Percentiles rank a stretch among this genome's conserved stretches.
These are phyloP conservation scores for Euleptes europaea DNA, from an alignment of 2,113 vertebrate species.

Conservation along the genomic window DNA sequence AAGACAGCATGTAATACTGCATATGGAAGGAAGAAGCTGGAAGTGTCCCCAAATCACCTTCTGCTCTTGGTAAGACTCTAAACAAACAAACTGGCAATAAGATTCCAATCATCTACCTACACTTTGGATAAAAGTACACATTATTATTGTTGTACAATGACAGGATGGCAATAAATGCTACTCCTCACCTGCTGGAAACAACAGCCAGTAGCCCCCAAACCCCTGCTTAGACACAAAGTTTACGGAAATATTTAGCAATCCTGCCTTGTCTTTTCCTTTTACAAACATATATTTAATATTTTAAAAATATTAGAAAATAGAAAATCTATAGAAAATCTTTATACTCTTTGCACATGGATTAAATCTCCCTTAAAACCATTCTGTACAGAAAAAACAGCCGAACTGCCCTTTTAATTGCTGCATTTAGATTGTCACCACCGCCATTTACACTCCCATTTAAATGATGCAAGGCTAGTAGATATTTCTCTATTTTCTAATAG, in stretches of 20 bases:
- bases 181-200: background rate
- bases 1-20: background rate
- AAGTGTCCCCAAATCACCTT: background rate
- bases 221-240: background rate
- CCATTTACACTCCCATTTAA: constrained; percentile 32
- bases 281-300: constrained; percentile 55
- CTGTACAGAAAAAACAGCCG: constrained; percentile 40
- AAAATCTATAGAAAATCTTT: constrained; percentile 52
- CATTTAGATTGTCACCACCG: constrained; percentile 37
- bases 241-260: constrained; percentile 1
- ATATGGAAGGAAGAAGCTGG: background rate
- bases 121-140: background rate
- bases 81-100: background rate
- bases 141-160: background rate
- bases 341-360: constrained; percentile 31
- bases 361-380: constrained; percentile 46
- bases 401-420: constrained; percentile 13
- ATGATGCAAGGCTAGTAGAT: constrained; percentile 15
- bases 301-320: constrained; percentile 38
- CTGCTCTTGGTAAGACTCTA: background rate
- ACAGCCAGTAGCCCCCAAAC: background rate
- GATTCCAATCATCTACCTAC: background rate
- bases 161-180: background rate
- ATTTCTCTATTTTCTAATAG: constrained; percentile 48
- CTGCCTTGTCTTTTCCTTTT: constrained; percentile 45